Base-by-base conservation (phyloP, 2,888 invertebrate species). In the Sepiola atlantica region DNA sequence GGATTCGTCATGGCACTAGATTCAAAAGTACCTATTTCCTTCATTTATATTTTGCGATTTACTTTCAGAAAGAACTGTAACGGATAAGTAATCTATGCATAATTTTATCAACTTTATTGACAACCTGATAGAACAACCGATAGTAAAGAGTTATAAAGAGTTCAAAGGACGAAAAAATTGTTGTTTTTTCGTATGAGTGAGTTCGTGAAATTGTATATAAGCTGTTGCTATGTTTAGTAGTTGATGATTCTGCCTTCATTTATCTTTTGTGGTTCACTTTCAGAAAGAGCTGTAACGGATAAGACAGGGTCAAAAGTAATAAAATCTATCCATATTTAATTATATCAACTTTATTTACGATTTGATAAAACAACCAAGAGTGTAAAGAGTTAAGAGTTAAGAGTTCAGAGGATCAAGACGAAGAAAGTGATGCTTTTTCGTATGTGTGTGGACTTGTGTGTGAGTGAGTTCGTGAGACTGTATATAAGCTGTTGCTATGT, bases 1-100 rank as follows among this genome's bases (percentile, higher is more conserved):
- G 96, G 96, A 24, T 92, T 35, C n/a, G 45, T 8, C 12, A 20
- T 92, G 28, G 14, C 35, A 45, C 0, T 18, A 20, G 35, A 91
- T 24, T 21, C 10, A 10, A 21, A 21, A 0, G 91, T 91, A 35
- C 10, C 18, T 14, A 91, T 21, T 90, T 12, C 16, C 24, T 90
- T n/a, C n/a, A 28, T 16, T 90, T 14, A 28, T 10, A 8, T 90
- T 90, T 14, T 24, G n/a, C n/a, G n/a, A n/a, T n/a, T n/a, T n/a
- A n/a, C n/a, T n/a, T n/a, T n/a, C n/a, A n/a, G n/a, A 28, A 6
- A 16, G 8, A 28, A 28, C 24, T 90, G 16, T 90, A 90, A 28
- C 6, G 2, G 45, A 45, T 4, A 45, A 45, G 45, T n/a, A n/a
- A 45, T 45, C n/a, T n/a, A n/a, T 45, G 45, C 45, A 45, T 45